Evolutionary conservation across 2,797 vertebrate species (phyloP).

Genomic region (Hybognathus amarus): DNA sequence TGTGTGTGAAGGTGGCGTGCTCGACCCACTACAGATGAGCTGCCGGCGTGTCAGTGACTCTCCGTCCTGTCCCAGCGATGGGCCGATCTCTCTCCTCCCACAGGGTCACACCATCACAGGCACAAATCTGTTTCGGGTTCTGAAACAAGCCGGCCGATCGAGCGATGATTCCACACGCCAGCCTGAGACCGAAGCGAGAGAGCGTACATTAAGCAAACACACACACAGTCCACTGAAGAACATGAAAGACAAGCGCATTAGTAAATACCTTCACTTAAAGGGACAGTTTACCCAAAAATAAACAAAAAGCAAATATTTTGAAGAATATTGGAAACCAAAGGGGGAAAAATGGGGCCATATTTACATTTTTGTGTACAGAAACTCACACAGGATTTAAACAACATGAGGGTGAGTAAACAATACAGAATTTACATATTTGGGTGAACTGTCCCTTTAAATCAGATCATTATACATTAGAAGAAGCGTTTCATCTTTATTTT

Average conservation of each 20-base stretch:
- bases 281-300: too few species aligned
- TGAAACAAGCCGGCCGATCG: conserved; percentile 90
- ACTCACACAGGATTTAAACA: too few species aligned
- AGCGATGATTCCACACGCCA: conserved; percentile 93
- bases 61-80: conserved; percentile 76
- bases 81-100: conserved; percentile 90
- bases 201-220: background rate
- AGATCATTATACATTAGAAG: background rate
- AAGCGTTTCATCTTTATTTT: too few species aligned
- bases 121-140: conserved; percentile 88
- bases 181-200: conserved; percentile 67
- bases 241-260: background rate
- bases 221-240: background rate
- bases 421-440: too few species aligned
- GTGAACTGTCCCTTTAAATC: background rate
- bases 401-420: too few species aligned
- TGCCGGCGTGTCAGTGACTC: conserved; percentile 50
- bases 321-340: too few species aligned
- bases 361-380: too few species aligned
- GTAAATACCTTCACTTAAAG: too few species aligned
- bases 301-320: too few species aligned
- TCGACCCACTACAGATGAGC: conserved; percentile 78
- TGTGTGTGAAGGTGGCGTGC: background rate
- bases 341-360: too few species aligned
- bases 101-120: conserved; percentile 89